Base-by-base conservation (phyloP, 2,113 vertebrate species). In the Uria aalge region DNA sequence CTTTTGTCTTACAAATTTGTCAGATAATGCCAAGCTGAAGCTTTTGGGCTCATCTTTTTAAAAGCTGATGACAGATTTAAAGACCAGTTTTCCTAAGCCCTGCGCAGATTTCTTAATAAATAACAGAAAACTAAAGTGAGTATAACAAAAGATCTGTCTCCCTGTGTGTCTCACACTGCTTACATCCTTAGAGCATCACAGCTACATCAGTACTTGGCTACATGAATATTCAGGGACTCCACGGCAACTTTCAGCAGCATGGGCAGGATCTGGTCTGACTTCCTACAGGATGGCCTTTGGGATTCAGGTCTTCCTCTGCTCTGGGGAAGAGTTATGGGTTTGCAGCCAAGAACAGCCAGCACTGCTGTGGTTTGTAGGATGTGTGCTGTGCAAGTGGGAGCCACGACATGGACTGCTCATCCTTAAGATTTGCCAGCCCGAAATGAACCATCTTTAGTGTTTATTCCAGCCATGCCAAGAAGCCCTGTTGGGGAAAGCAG, bases 51-150 rank as follows among this genome's bases (percentile, higher is more conserved):
- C 34, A 4, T 83, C 75, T 93, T 92, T 88, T 95, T 40, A 64
- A 92, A 89, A 96, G 47, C 38, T 64, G 34, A 52, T 88, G 89
- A 92, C 85, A 90, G 92, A 36, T 90, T 75, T 92, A 93, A 94
- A 95, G 67, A 94, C 45, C n/a, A 22, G 45, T 80, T 96, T 96
- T 96, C 30, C 41, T 66, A 80, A 94, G 22, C 59, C 9, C 38
- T 84, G n/a, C 0, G 1, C 41, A 73, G 60, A 77, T 84, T 88
- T 84, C 64, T 90, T 57, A 66, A 55, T 62, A 92, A 94, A 94
- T 55, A 80, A 87, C 75, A 87, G 78, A 85, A 86, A 90, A 56
- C 27, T 53, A 55, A 78, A 96, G n/a, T 41, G 34, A 91, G 13
- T 32, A n/a, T 55, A 90, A 85, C 55, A 85, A 88, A 93, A 92